A percentile compares a stretch with the other conserved stretches of the same genome.
These are phyloP conservation scores for Carassius gibelio DNA, from an alignment of 2,113 vertebrate genomes.

Conservation along the genomic window DNA sequence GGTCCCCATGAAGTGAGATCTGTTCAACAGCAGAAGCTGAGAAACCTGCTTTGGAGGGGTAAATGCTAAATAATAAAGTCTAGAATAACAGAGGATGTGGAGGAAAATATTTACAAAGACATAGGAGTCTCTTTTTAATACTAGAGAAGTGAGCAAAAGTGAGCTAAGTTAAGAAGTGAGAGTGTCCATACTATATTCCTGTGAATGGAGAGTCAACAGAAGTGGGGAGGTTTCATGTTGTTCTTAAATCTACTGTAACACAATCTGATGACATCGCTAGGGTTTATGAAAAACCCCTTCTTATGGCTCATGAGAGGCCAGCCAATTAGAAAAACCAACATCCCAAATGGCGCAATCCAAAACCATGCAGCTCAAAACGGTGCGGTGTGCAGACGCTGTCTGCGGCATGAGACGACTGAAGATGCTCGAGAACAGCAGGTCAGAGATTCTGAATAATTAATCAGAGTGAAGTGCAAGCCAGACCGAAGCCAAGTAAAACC, in stretches of 20 bases:
- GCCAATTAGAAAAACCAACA: neutral
- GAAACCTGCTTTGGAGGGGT: conserved; percentile 27
- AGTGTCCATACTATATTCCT: neutral
- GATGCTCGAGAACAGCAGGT: conserved; percentile 17
- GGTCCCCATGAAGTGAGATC: conserved; percentile 32
- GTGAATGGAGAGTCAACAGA: neutral
- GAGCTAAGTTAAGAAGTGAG: neutral
- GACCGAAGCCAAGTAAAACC: neutral
- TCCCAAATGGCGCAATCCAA: neutral
- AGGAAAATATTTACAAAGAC: conserved; percentile 33
- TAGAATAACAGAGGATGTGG: conserved; percentile 29
- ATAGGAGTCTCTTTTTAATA: conserved; percentile 5
- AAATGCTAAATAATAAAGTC: conserved; percentile 32
- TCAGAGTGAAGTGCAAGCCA: conserved; percentile 18
- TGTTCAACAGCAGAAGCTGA: neutral
- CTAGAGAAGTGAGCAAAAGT: neutral
- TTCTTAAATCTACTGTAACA: neutral
- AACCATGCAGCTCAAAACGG: neutral
- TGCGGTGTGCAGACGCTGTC: neutral
- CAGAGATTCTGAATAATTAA: conserved; percentile 29
- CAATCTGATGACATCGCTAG: neutral
- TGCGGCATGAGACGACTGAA: neutral
- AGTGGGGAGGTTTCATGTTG: no score
- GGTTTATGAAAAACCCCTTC: neutral
- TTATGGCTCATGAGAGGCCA: neutral